These are phyloP conservation scores for Bovichtus variegatus DNA, from an alignment of 2,797 vertebrate genomes.

Conservation along the genomic window DNA sequence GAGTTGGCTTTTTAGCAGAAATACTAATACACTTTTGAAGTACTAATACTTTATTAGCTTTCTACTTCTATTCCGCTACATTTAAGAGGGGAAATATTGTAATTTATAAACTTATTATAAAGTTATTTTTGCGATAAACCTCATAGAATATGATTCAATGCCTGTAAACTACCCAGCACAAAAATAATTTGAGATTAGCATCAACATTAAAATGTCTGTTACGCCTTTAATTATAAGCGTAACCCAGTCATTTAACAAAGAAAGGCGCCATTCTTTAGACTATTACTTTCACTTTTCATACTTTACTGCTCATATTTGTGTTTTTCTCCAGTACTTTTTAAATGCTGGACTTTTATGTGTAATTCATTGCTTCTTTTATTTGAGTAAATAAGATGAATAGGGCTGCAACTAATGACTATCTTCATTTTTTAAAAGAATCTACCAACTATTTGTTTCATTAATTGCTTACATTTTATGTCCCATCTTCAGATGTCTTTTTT, in stretches of 20 bases:
- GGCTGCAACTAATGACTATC: neutral
- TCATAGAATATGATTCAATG: neutral
- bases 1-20: neutral
- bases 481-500: neutral
- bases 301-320: neutral
- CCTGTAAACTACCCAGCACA: neutral
- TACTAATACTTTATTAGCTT: neutral
- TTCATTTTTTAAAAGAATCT: neutral
- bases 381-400: neutral
- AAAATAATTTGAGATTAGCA: neutral
- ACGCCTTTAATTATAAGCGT: neutral
- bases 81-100: neutral
- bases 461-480: too few relatives aligned
- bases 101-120: neutral
- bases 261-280: neutral
- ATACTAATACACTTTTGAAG: neutral
- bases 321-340: neutral
- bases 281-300: neutral
- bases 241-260: neutral
- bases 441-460: too few relatives aligned
- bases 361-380: neutral
- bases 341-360: neutral
- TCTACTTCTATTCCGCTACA: neutral
- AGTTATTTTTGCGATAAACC: neutral
- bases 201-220: neutral